Evolutionary conservation across 2,113 vertebrate genomes (phyloP), one percentile per base, ranked within the genome.

Genomic region (Cricetomys ansorgei): DNA sequence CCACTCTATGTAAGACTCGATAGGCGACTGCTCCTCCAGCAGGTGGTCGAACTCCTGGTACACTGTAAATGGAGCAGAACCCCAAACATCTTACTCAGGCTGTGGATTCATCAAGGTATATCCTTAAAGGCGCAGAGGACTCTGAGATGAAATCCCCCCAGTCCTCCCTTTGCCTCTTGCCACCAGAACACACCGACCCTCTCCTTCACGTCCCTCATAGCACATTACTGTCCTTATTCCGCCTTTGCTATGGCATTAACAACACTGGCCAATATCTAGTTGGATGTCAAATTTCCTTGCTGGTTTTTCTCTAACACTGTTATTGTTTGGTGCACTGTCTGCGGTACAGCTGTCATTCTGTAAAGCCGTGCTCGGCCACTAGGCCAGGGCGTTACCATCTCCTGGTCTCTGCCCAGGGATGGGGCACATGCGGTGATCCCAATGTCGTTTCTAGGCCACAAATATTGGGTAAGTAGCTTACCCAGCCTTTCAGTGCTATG

Each of bases 11-110:
- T 99, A 99, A 0, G 99, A 99, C 98, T 99, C 99, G 0, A 99
- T 99, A 37, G 99, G 99, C 21, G 99, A 99, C 97, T 99, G 99
- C 95, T 99, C 99, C 97, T 99, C 99, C 96, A 99, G 94, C 17
- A 99, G 99, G 93, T 99, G 99, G 97, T 99, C 99, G 97, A 99
- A 99, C 98, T 99, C 99, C 98, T 99, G 99, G 97, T 99, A 99
- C 95, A 99, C 99, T 99, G 98, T 77, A 96, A 85, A 94, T 72
- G 97, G 88, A 98, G 76, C 84, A 89, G 91, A 96, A 69, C 15
- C 93, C 80, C 77, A 89, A 29, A 55, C 3, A 0, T 43, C 0
- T 88, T 84, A 88, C 43, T 69, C 43, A 25, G 2, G 34, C 12
- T 76, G 48, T 11, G 43, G 59, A 79, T 86, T 55, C 67, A n/a